phyloP scores from a whole-genome alignment of 2,113 vertebrate species.

The Caranx melampygus region DNA sequence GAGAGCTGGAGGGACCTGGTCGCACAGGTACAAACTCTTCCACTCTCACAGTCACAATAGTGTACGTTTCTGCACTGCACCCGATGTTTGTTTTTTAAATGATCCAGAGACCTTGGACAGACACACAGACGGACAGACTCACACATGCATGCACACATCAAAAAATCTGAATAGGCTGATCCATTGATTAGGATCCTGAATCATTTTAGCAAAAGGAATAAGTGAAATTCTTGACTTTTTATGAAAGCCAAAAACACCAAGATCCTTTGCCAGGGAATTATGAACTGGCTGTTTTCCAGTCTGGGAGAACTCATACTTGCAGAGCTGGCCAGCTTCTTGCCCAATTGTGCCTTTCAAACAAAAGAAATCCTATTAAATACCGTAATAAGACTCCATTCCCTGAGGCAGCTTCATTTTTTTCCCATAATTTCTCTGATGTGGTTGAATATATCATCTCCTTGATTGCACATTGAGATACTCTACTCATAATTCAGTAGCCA shows the following conservation, averaged over 20 bases:
- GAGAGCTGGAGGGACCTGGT: slow-evolving; percentile 90
- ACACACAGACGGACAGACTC: not conserved
- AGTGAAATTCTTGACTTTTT: slow-evolving; percentile 44
- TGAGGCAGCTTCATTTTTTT: slow-evolving; percentile 8
- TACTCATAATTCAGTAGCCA: slow-evolving; percentile 16
- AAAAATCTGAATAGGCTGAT: slow-evolving; percentile 32
- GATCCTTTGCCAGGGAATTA: slow-evolving; percentile 56
- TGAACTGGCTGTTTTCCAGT: slow-evolving; percentile 44
- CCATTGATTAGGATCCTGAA: slow-evolving; percentile 49
- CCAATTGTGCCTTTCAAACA: slow-evolving; percentile 53
- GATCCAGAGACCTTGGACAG: not conserved
- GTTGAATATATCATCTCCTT: slow-evolving; percentile 8
- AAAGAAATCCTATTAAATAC: slow-evolving; percentile 31
- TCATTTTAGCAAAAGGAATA: slow-evolving; percentile 39
- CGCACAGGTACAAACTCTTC: slow-evolving; percentile 87
- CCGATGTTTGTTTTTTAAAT: not conserved
- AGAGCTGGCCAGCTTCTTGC: slow-evolving; percentile 27
- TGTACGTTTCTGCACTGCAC: not conserved
- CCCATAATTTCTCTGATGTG: slow-evolving; percentile 29
- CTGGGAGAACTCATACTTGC: slow-evolving; percentile 28
- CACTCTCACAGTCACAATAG: rapidly evolving
- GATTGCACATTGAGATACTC: slow-evolving; percentile 24
- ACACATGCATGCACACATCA: slow-evolving; percentile 12
- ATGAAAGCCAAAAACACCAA: slow-evolving; percentile 26
- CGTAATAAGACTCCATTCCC: not conserved